phyloP scores from a whole-genome alignment of 1,140 invertebrate genomes.

The Drosophila busckii region DNA sequence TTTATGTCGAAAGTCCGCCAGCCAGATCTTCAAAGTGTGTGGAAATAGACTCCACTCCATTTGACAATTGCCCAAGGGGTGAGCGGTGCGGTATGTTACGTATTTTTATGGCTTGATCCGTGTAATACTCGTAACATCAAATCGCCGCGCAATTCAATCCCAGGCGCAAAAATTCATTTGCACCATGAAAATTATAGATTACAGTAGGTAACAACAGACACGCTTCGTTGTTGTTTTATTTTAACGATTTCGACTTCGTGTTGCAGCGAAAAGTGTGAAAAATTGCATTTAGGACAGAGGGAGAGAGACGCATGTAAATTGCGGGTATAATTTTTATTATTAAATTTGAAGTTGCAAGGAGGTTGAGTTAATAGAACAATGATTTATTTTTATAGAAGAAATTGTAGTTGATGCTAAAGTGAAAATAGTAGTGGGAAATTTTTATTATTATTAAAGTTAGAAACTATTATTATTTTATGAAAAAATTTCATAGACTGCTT shows the following conservation, averaged over 20 bases:
- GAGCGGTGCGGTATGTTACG: slow-evolving; percentile 17
- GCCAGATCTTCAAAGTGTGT: background rate
- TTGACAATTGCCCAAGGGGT: slow-evolving; percentile 48
- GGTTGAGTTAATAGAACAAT: too few species aligned
- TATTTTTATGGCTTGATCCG: slow-evolving; percentile 1
- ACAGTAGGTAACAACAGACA: slow-evolving; percentile 6
- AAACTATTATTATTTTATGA: too few species aligned
- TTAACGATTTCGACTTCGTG: too few species aligned
- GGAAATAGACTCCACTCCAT: too few species aligned
- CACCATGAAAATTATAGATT: slow-evolving; percentile 47
- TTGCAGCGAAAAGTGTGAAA: slow-evolving; percentile 20
- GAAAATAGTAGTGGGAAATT: too few species aligned
- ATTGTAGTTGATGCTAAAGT: too few species aligned
- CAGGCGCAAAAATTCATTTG: slow-evolving; percentile 57
- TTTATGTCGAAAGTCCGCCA: slow-evolving; percentile 44
- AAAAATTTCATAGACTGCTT: too few species aligned
- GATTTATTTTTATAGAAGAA: too few species aligned
- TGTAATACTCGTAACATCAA: slow-evolving; percentile 15
- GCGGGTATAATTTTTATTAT: background rate
- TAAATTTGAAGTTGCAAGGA: too few species aligned
- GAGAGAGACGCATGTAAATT: background rate
- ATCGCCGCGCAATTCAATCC: slow-evolving; percentile 22
- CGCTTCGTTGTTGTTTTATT: slow-evolving; percentile 9
- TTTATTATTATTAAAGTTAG: too few species aligned
- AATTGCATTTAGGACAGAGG: slow-evolving; percentile 17